phyloP scores from a whole-genome alignment of 2,113 vertebrate genomes.

The Uropsilus gracilis region DNA sequence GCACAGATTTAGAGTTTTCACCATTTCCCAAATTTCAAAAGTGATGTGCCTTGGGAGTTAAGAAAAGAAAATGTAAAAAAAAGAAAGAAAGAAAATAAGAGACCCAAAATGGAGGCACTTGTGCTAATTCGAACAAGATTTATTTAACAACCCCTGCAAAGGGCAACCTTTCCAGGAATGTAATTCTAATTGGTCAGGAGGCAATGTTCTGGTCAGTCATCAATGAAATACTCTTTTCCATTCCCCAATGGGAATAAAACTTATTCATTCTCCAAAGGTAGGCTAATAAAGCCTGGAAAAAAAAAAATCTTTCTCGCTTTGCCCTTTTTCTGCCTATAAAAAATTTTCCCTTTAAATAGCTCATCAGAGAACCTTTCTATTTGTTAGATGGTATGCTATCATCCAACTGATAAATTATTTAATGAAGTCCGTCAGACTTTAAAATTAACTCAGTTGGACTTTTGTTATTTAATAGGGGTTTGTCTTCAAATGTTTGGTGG shows the following conservation, averaged over 20 bases:
- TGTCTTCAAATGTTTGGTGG: conserved; percentile 29
- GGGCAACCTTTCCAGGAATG: background rate
- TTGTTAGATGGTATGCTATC: background rate
- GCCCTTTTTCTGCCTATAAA: background rate
- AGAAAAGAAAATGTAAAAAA: no score
- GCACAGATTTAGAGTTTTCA: background rate
- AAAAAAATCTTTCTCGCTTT: background rate
- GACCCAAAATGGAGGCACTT: background rate
- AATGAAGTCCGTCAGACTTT: background rate
- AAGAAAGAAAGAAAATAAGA: background rate
- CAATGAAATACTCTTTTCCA: background rate
- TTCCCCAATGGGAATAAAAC: background rate
- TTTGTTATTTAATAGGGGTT: background rate
- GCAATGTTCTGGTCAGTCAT: background rate
- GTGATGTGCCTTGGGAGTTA: background rate
- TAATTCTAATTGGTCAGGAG: no score
- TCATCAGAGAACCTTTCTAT: background rate
- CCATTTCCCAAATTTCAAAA: conserved; percentile 13
- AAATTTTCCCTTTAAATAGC: background rate
- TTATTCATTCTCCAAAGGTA: background rate
- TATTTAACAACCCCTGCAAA: background rate
- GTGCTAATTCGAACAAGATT: background rate
- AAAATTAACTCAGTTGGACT: background rate
- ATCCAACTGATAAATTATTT: background rate
- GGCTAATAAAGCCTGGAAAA: background rate